Percentiles rank a stretch among this genome's conserved stretches.
These are phyloP conservation scores for Melanotaenia boesemani DNA, from an alignment of 2,797 vertebrate genomes.

Conservation along the genomic window DNA sequence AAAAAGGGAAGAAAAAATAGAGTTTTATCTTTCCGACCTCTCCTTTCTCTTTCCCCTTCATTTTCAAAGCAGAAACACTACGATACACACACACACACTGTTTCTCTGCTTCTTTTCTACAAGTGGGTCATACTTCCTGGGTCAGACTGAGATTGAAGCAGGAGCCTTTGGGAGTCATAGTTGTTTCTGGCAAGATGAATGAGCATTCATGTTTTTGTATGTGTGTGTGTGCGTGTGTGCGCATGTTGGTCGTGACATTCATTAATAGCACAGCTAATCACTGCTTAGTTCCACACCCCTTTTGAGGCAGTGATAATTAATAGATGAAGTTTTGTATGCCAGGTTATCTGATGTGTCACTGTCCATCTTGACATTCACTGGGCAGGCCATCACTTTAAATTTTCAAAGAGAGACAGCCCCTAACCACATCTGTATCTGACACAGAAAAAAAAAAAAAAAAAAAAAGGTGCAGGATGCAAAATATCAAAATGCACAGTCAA, in stretches of 20 bases:
- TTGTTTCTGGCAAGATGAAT: slow-evolving; percentile 48
- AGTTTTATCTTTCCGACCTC: slow-evolving; percentile 58
- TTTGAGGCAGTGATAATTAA: slow-evolving; percentile 56
- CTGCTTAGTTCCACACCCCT: slow-evolving; percentile 37
- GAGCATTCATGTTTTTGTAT: slow-evolving; percentile 14
- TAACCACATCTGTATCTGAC: slow-evolving; percentile 26
- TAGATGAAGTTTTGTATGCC: slow-evolving; percentile 61
- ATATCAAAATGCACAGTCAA: not conserved
- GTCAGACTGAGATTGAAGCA: slow-evolving; percentile 68
- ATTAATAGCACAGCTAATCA: slow-evolving; percentile 73
- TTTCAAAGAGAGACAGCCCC: slow-evolving; percentile 20
- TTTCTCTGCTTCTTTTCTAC: slow-evolving; percentile 46
- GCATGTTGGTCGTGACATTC: slow-evolving; percentile 26
- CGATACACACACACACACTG: not conserved
- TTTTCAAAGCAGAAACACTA: not conserved
- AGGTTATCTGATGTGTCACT: slow-evolving; percentile 33
- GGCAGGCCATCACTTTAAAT: slow-evolving; percentile 17
- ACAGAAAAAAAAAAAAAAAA: slow-evolving; percentile 4
- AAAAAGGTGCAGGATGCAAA: not conserved
- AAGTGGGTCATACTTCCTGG: slow-evolving; percentile 80
- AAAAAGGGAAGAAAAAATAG: slow-evolving; percentile 37
- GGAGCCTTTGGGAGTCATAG: slow-evolving; percentile 63
- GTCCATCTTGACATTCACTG: slow-evolving; percentile 22
- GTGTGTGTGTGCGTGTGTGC: slow-evolving; percentile 4
- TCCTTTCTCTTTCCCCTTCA: slow-evolving; percentile 22